A percentile compares a stretch with the other conserved stretches of the same genome.
Conservation (phyloP, 2,113 vertebrate genomes). For the Rhizomys pruinosus region DNA sequence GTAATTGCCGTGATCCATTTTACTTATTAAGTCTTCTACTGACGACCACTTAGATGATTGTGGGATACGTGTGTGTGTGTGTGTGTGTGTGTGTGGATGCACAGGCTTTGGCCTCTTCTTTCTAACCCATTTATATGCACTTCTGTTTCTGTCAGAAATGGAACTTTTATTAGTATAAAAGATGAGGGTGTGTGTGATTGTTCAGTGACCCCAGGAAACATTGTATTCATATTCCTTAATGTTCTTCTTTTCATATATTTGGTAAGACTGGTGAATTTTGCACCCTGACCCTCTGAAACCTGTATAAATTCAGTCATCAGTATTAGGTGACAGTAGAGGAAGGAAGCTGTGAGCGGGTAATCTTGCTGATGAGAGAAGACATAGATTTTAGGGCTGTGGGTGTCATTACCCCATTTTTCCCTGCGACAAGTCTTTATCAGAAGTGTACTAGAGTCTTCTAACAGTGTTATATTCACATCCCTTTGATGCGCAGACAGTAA, state of each 20-base stretch:
- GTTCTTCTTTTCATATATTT: not conserved
- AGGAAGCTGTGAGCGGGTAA: not conserved
- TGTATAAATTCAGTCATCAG: not conserved
- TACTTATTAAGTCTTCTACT: no score
- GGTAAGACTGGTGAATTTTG: not conserved
- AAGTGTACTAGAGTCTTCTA: constrained; percentile 57
- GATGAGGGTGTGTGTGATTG: not conserved
- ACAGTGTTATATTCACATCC: no score
- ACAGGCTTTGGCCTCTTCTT: not conserved
- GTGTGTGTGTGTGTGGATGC: no score
- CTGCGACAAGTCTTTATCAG: constrained; percentile 46
- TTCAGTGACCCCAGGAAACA: not conserved
- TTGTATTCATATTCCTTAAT: not conserved
- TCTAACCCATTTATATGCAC: not conserved
- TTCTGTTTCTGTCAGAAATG: not conserved
- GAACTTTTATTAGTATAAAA: no score
- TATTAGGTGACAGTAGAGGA: not conserved
- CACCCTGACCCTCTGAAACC: not conserved
- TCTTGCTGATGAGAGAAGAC: constrained; percentile 30
- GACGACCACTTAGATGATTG: no score
- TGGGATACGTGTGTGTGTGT: no score
- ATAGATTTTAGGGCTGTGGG: not conserved
- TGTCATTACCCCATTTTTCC: constrained; percentile 58
- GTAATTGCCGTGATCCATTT: not conserved
- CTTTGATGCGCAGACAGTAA: constrained; percentile 49